Conservation (phyloP, 2,113 vertebrate genomes). For the Rhinogobius similis region DNA sequence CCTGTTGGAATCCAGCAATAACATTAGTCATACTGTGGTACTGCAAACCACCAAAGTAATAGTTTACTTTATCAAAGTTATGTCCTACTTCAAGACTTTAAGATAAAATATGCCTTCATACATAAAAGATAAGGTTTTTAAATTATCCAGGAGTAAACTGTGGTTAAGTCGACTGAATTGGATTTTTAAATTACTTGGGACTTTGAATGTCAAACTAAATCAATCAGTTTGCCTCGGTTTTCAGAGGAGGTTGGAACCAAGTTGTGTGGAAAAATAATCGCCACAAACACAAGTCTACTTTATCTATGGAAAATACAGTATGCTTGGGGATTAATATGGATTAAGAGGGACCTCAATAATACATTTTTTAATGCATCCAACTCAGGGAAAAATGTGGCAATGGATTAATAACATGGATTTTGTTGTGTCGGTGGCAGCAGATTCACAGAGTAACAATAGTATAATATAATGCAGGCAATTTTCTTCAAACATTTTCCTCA, state of each 20-base stretch:
- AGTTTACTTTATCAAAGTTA: neutral
- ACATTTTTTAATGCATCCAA: neutral
- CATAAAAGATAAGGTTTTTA: neutral
- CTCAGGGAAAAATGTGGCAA: neutral
- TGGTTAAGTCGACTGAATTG: neutral
- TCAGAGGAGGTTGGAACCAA: neutral
- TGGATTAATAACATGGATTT: neutral
- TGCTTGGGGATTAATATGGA: neutral
- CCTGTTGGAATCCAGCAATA: neutral
- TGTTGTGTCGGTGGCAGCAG: neutral
- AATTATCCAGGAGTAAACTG: neutral
- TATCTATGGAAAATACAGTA: neutral
- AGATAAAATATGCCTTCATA: neutral
- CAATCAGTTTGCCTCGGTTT: neutral
- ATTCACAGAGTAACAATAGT: neutral
- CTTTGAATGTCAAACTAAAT: conserved; percentile 4
- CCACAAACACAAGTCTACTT: neutral
- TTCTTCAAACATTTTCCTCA: neutral
- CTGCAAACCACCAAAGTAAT: neutral
- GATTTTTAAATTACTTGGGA: neutral
- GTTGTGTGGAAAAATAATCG: neutral
- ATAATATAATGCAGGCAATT: neutral
- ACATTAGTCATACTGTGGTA: neutral
- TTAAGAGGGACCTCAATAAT: neutral
- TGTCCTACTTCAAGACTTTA: neutral